Evolutionary conservation across 2,888 invertebrate species (phyloP), one percentile per base, ranked within the genome.

Genomic region (Trissolcus japonicus): DNA sequence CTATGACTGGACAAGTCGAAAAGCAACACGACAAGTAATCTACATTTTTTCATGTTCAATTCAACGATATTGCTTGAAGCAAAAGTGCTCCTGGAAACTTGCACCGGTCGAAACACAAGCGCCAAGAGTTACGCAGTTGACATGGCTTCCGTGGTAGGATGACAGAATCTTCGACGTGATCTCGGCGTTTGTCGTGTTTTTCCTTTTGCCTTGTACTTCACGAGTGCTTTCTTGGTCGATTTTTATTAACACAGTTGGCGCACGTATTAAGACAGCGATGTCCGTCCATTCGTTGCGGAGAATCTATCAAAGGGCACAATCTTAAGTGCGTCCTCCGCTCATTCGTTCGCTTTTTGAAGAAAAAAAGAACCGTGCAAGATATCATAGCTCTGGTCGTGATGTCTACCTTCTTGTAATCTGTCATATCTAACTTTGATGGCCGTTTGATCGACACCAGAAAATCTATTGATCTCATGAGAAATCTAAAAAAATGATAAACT

Each of bases 161-260:
- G 82, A 82, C 82, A 78, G 80, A 85, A 85, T 86, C 86, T 82
- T 71, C 76, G 80, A 81, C 81, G 82, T 82, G 80, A 86, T 85
- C 85, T 85, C 41, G 25, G 53, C 57, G 25, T 0, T 25, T 25
- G 25, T 62, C 48, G 21, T 40, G 13, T 68, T 46, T 14, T 14
- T 55, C 55, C 76, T 80, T 80, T 83, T 81, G 25, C 25, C 25
- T 80, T 76, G 82, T 81, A 71, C 68, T 71, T 62, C 69, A 68
- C 17, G 60, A 53, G 35, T 25, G 19, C 43, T 41, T 67, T 62
- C 56, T 61, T 68, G 35, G 50, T 62, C 57, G 60, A 50, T 63
- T 73, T 77, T 77, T 77, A 60, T 57, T 72, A 72, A 61, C 62
- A 65, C 69, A 73, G 62, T 62, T 68, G 73, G 72, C 73, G 68